Evolutionary conservation across 2,888 invertebrate species (phyloP), one percentile per base, ranked within the genome.

Genomic region (Hyalella azteca): DNA sequence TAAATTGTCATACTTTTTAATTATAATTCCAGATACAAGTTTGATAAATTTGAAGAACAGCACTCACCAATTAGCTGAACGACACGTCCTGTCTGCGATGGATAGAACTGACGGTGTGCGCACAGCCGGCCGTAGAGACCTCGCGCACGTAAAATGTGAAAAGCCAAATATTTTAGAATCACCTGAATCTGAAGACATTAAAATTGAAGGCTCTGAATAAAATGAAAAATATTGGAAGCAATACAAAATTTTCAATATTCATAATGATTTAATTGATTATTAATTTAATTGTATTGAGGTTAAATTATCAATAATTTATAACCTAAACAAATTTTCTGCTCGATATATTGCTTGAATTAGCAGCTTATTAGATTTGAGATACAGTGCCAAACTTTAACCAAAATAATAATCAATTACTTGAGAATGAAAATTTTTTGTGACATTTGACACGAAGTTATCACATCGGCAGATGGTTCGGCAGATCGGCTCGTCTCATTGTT

Each of bases 51-150:
- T 1, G 9, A 11, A 26, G 22, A 15, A 22, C 54, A 0, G 29
- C 7, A n/a, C 26, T 9, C 15, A 1, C 1, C 1, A 66, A 66
- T 15, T 36, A 66, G 36, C 66, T 66, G 66, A 13, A 36, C 36
- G 32, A 66, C 15, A 7, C 9, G 11, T n/a, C 3, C 0, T 36
- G 66, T 36, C 66, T 66, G 66, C 7, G 36, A 36, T 36, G 66
- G 36, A 66, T 36, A 29, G 66, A 66, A 66, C 36, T 66, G 66
- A 66, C 66, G 66, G 66, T 66, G 66, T 66, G 66, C 66, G 66
- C 66, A 36, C 36, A 9, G 36, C 36, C 36, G 32, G 36, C 36
- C 11, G 32, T 36, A 19, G 66, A 32, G 19, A 66, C 66, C 39
- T 36, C 9, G 13, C 19, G 13, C 66, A 29, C 5, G 7, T 0